A percentile compares a stretch with the other conserved stretches of the same genome.
phyloP scores from a whole-genome alignment of 2,888 invertebrate species.

The Cancer borealis region DNA sequence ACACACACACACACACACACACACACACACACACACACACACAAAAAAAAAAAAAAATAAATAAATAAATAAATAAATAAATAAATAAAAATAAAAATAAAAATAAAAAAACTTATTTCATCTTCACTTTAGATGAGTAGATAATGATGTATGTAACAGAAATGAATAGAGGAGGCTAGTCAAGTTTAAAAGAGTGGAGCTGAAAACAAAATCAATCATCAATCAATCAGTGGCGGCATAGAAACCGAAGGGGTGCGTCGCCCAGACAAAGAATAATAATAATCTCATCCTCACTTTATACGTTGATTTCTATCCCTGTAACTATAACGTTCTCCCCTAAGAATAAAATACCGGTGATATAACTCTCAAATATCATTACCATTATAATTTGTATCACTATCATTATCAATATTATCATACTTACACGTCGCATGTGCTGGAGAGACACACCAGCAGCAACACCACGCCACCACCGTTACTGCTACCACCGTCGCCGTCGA shows the following conservation, averaged over 20 bases:
- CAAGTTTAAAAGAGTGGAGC: too few species aligned
- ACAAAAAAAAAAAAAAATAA: too few species aligned
- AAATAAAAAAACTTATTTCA: too few species aligned
- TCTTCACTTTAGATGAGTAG: too few species aligned
- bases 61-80: too few species aligned
- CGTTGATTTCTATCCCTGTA: not conserved
- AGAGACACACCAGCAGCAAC: not conserved
- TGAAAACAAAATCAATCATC: too few species aligned
- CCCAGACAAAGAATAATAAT: too few species aligned
- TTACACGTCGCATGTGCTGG: not conserved
- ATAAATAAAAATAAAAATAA: too few species aligned
- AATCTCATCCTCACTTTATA: not conserved
- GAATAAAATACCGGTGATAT: not conserved
- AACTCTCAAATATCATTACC: not conserved
- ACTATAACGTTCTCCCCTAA: not conserved
- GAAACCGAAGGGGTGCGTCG: too few species aligned
- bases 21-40: not conserved
- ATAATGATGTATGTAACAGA: too few species aligned
- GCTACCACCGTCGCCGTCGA: not conserved
- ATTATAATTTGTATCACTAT: not conserved
- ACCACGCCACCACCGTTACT: not conserved
- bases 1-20: slow-evolving; percentile 36
- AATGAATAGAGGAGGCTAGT: too few species aligned
- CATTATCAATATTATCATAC: not conserved
- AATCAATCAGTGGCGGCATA: too few species aligned